These are phyloP conservation scores for Eucidaris tribuloides DNA, from an alignment of 35 echinoderm and acorn worm genomes.

Conservation along the genomic window DNA sequence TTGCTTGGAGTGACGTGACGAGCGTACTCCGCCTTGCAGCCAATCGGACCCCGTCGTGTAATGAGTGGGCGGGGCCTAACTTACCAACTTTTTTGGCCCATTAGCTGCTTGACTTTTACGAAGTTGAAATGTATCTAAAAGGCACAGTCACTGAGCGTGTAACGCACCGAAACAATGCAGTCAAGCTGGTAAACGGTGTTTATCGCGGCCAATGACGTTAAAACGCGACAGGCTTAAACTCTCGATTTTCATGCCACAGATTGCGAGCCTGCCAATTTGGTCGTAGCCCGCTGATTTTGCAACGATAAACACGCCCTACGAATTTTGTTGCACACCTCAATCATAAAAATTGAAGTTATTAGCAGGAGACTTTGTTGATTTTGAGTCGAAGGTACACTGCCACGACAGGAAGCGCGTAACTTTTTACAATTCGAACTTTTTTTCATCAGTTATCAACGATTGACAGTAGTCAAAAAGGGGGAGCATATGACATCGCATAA, in stretches of 20 bases:
- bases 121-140: slow-evolving; percentile 30
- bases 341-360: too few relatives aligned
- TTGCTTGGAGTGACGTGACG: neutral
- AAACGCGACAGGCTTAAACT: too few relatives aligned
- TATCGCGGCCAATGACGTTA: neutral
- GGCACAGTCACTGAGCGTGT: slow-evolving; percentile 11
- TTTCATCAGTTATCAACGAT: neutral
- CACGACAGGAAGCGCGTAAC: slow-evolving; percentile 1
- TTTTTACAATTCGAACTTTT: slow-evolving; percentile 30
- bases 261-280: slow-evolving; percentile 22
- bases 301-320: too few relatives aligned
- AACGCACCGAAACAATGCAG: slow-evolving; percentile 14
- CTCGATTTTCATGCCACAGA: too few relatives aligned
- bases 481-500: too few relatives aligned
- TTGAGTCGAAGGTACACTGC: too few relatives aligned
- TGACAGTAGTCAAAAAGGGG: slow-evolving; percentile 7
- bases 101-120: slow-evolving; percentile 1
- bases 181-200: neutral
- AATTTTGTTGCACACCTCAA: too few relatives aligned
- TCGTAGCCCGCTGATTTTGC: slow-evolving; percentile 34
- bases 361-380: too few relatives aligned
- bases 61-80: slow-evolving; percentile 1
- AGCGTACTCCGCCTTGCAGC: neutral
- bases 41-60: neutral
- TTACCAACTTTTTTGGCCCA: slow-evolving; percentile 8